These are phyloP conservation scores for Lampropteryx suffumata DNA, from an alignment of 2,888 invertebrate genomes.

Conservation along the genomic window DNA sequence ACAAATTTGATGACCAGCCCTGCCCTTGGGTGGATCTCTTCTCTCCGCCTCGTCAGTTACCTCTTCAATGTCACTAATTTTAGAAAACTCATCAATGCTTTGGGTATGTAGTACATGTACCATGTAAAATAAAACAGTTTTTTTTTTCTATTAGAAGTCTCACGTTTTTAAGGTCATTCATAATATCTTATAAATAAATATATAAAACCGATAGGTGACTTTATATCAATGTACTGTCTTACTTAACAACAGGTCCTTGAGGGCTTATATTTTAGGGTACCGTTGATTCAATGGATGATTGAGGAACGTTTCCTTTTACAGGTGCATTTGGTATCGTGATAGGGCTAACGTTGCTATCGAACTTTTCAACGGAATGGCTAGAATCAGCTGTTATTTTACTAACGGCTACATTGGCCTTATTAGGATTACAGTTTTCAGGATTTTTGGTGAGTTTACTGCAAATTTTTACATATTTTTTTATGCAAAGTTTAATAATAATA, in stretches of 20 bases:
- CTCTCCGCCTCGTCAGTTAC: constrained; percentile 47
- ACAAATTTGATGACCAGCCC: constrained; percentile 47
- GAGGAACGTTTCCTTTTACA: too few relatives aligned
- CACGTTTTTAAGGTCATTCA: too few relatives aligned
- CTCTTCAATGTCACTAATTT: constrained; percentile 54
- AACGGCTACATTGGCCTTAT: constrained; percentile 45
- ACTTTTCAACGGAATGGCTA: constrained; percentile 44
- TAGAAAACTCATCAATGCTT: constrained; percentile 60
- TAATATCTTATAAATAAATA: too few relatives aligned
- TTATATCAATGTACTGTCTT: too few relatives aligned
- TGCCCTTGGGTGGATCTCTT: constrained; percentile 52
- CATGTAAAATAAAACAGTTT: background rate
- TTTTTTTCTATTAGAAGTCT: background rate
- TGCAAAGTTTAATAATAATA: too few relatives aligned
- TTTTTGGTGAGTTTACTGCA: constrained; percentile 63
- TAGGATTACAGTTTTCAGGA: constrained; percentile 65
- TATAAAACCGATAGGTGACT: too few relatives aligned
- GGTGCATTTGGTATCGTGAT: constrained; percentile 56
- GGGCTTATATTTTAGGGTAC: too few relatives aligned
- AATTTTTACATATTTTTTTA: too few relatives aligned
- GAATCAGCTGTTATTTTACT: constrained; percentile 43
- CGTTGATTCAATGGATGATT: too few relatives aligned
- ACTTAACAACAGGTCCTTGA: too few relatives aligned
- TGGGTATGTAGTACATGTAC: constrained; percentile 56
- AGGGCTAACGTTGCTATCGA: constrained; percentile 53